Evolutionary conservation across 1,140 invertebrate species (phyloP).

Genomic region (Holcopasites calliopsidis): DNA sequence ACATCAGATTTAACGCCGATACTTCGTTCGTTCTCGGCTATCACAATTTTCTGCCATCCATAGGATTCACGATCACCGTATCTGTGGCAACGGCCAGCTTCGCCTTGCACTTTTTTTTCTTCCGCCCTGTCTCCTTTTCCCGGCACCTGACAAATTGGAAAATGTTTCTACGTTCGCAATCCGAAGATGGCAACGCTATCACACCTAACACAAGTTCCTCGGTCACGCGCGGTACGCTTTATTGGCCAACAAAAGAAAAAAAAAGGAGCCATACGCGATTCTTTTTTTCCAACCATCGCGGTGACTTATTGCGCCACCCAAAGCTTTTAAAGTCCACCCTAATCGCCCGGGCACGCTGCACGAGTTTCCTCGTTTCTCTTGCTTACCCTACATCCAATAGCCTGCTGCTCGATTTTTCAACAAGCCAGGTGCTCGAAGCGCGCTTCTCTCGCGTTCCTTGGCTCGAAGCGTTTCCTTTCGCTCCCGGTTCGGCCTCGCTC

Average conservation of each 20-base stretch:
- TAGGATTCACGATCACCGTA: constrained; percentile 22
- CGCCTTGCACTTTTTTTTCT: neutral
- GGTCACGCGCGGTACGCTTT: constrained; percentile 57
- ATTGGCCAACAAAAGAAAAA: constrained; percentile 50
- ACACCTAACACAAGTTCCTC: constrained; percentile 18
- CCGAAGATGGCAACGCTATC: constrained; percentile 19
- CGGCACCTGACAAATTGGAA: constrained; percentile 20
- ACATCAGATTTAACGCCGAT: neutral
- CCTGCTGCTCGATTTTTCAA: constrained; percentile 32
- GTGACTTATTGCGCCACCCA: constrained; percentile 50
- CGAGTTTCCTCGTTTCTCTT: constrained; percentile 54
- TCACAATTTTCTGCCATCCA: too few relatives aligned
- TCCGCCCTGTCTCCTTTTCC: neutral
- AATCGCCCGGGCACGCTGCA: constrained; percentile 46
- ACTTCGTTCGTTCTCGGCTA: neutral
- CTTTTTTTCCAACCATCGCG: neutral
- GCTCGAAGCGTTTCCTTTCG: neutral
- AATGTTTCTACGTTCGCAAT: constrained; percentile 37
- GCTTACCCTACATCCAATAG: constrained; percentile 47
- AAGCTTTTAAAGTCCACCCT: constrained; percentile 59
- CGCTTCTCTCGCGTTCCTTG: neutral
- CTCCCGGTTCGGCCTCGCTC: neutral
- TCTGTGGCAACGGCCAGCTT: neutral
- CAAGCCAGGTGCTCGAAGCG: constrained; percentile 4
- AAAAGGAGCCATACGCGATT: neutral